Base-by-base conservation (phyloP, 2,113 vertebrate species). In the Gymnobelideus leadbeateri region DNA sequence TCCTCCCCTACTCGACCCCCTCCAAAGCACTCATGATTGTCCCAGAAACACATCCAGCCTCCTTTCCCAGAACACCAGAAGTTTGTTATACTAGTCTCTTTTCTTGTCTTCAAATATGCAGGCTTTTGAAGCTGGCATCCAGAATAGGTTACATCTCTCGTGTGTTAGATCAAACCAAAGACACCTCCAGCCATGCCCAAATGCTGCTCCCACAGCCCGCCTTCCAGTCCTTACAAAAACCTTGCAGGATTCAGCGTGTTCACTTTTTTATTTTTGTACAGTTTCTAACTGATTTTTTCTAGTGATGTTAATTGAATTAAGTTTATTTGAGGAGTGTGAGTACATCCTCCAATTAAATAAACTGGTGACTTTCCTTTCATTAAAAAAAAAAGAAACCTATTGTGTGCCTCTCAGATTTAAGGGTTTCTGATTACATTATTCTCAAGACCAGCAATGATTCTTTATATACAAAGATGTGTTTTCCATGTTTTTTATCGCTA, bases 361-460 rank as follows among this genome's bases (percentile, higher is more conserved):
- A 99, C 98, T 98, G 98, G 98, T 98, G 98, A 98, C 97, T 98
- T 98, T 99, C 97, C 98, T 99, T 99, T 98, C 98, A 98, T 99
- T 99, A 98, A 99, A 98, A 98, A 98, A 97, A 96, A 97, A 91
- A 96, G 99, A 99, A 99, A 99, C 99, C 99, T 99, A 97, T 99
- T 99, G 99, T 99, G 99, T 99, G 99, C 99, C 99, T 99, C 99
- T 99, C 99, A 99, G 98, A 99, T 99, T 99, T 99, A 99, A 99
- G 99, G 99, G 99, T 99, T 99, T 99, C 98, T 99, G 99, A 99
- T 99, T 99, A 99, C 99, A 99, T 99, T 99, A 98, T 99, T 99
- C 99, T 99, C 98, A 99, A 99, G 99, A 99, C 99, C 99, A 99
- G 99, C 99, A 99, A 99, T 99, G 99, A 99, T 99, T 99, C 99